Conservation (phyloP, 1,140 invertebrate species). For the Ostrea edulis region DNA sequence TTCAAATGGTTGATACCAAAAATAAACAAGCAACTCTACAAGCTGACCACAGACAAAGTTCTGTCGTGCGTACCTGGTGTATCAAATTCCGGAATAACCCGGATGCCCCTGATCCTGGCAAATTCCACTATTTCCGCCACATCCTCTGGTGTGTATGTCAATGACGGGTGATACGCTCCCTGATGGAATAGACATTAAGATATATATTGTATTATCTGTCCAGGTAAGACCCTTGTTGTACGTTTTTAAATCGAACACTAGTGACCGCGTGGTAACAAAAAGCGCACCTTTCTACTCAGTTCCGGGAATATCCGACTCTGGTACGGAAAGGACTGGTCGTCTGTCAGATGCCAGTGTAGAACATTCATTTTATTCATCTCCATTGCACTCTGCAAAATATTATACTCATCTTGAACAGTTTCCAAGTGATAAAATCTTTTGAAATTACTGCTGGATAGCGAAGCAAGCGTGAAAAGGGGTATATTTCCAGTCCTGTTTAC, state of each 20-base stretch:
- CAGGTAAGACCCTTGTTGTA: no score
- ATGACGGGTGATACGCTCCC: constrained; percentile 78
- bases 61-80: constrained; percentile 84
- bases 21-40: no score
- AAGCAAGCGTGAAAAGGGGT: no score
- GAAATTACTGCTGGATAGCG: no score
- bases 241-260: no score
- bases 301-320: constrained; percentile 81
- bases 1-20: no score
- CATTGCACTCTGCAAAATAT: constrained; percentile 72
- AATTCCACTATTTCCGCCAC: constrained; percentile 87
- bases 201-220: not conserved
- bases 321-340: constrained; percentile 83
- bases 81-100: constrained; percentile 94
- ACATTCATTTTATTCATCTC: constrained; percentile 79
- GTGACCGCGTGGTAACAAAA: not conserved
- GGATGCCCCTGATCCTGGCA: constrained; percentile 89
- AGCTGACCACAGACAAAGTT: no score
- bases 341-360: constrained; percentile 84
- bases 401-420: no score
- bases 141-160: constrained; percentile 86
- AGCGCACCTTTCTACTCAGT: constrained; percentile 74
- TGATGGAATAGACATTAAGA: constrained; percentile 35
- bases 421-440: no score
- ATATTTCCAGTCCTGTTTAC: no score